Conservation (phyloP, 2,113 vertebrate genomes). For the Taxidea taxus region DNA sequence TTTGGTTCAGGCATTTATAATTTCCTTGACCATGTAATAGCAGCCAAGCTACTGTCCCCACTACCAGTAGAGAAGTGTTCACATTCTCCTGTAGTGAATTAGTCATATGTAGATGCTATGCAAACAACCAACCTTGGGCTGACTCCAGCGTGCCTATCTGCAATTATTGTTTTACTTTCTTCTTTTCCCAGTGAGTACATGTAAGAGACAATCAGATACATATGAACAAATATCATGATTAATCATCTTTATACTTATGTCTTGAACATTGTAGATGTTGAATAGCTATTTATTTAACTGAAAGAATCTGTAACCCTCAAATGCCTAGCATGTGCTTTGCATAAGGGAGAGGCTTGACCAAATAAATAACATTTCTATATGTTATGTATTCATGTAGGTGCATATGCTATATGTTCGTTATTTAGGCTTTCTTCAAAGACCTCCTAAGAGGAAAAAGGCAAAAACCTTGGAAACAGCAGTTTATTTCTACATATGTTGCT, state of each 20-base stretch:
- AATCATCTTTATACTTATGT: not conserved
- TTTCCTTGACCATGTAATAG: not conserved
- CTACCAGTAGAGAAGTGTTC: not conserved
- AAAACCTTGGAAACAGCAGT: slow-evolving; percentile 42
- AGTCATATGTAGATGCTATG: not conserved
- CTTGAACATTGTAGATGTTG: not conserved
- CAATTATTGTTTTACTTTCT: not conserved
- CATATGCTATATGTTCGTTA: not conserved
- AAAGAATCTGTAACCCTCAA: not conserved
- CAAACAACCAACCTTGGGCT: not conserved
- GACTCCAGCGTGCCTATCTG: not conserved
- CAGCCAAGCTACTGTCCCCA: not conserved
- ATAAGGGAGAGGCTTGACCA: not conserved
- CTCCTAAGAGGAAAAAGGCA: not conserved
- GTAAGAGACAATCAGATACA: not conserved
- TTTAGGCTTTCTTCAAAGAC: not conserved
- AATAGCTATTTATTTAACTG: slow-evolving; percentile 21
- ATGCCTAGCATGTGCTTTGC: not conserved
- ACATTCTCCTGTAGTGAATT: not conserved
- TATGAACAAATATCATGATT: not conserved
- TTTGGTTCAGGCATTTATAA: not conserved
- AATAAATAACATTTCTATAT: not conserved
- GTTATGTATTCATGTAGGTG: not conserved
- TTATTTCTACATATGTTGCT: not conserved
- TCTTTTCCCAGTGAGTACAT: not conserved